Percentiles rank a stretch among this genome's conserved stretches.
phyloP scores from a whole-genome alignment of 2,113 vertebrate species.

The Saimiri boliviensis region DNA sequence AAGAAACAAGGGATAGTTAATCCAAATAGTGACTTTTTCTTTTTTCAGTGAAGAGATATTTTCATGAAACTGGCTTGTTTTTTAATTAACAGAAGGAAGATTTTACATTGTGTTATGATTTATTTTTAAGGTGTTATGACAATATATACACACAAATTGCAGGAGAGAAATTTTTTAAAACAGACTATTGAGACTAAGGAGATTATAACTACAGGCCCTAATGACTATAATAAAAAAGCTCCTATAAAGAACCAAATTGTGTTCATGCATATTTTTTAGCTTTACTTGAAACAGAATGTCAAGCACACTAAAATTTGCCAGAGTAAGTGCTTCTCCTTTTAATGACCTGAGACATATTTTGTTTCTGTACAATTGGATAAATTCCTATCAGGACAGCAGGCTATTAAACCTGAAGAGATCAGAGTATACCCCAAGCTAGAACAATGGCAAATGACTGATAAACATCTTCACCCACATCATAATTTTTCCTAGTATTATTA shows the following conservation, averaged over 20 bases:
- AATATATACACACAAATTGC: not conserved
- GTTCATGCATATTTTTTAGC: constrained; percentile 26
- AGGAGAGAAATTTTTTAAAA: not conserved
- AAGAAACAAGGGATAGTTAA: not conserved
- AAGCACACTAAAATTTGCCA: not conserved
- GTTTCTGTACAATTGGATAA: not conserved
- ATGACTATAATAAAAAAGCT: constrained; percentile 7
- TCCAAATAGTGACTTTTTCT: not conserved
- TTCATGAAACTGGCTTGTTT: not conserved
- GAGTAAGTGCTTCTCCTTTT: constrained; percentile 25
- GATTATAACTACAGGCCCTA: constrained; percentile 4
- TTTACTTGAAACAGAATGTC: not conserved
- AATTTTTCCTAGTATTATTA: not conserved
- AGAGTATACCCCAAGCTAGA: not conserved
- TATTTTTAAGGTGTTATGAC: constrained; percentile 7
- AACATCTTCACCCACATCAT: not conserved
- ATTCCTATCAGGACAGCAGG: not conserved
- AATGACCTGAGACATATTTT: constrained; percentile 14
- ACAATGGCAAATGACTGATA: constrained; percentile 23
- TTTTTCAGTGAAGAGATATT: not conserved
- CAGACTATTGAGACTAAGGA: not conserved
- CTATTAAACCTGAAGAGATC: constrained; percentile 22
- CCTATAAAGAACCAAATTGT: constrained; percentile 38
- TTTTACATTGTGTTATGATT: constrained; percentile 24
- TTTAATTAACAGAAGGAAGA: constrained; percentile 49